Base-by-base conservation (phyloP, 2,113 vertebrate species). In the Paramisgurnus dabryanus region DNA sequence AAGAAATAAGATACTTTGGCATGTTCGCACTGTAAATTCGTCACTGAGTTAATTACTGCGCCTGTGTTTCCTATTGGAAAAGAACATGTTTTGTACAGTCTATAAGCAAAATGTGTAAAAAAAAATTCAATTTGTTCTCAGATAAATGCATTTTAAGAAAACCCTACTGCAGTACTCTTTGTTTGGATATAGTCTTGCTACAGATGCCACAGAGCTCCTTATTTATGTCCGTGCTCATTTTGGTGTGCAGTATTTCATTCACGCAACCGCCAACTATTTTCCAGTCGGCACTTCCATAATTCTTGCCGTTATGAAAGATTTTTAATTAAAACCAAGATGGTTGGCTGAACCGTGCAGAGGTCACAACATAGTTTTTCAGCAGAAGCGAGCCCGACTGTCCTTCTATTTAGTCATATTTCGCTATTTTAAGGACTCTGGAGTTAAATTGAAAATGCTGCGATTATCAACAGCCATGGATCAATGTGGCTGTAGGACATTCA, bases 251-350 rank as follows among this genome's bases (percentile, higher is more conserved):
- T 85, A 85, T 89, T 92, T 89, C 76, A 89, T 89, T 90, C 80
- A 85, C 68, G 68, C 66, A 60, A 65, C 80, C 82, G 87, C 88
- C 84, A 89, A 88, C 86, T 89, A 85, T 87, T 87, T 87, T 87
- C 77, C 87, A 79, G 81, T 83, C 80, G 76, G 80, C 68, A 13
- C 83, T 86, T 87, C 85, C 82, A 91, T 91, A 90, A 89, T 83
- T 92, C 89, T 88, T 82, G n/a, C 76, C 73, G 84, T 85, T 83
- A 67, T 89, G 90, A 91, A 90, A 88, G 87, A 89, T 88, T 92
- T 92, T 92, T 91, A 91, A 92, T 92, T 92, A 91, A 93, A 90
- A 87, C 88, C 80, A 87, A 87, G 87, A 88, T 67, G 82, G 86
- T 89, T 89, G 86, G 89, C 86, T 90, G 80, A 84, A 80, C 87